Conservation (phyloP, 2,797 vertebrate genomes). For the Neosilurus hyrtlii region DNA sequence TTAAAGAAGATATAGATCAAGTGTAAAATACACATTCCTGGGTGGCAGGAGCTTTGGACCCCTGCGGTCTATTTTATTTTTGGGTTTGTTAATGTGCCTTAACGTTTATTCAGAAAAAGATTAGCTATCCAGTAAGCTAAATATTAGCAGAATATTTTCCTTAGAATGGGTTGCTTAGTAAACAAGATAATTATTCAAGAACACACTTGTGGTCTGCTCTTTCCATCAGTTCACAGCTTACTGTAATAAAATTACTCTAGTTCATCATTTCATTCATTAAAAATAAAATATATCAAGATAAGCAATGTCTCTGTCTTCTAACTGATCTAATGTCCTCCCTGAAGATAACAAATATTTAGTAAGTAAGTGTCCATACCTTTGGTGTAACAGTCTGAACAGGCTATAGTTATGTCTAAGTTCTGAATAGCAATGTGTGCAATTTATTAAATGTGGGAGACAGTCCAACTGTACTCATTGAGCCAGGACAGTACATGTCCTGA, state of each 20-base stretch:
- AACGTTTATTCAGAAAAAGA: neutral
- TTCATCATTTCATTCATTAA: neutral
- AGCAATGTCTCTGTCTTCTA: neutral
- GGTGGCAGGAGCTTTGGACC: no score
- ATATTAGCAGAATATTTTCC: neutral
- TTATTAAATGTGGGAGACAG: constrained; percentile 1
- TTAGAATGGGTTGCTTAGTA: neutral
- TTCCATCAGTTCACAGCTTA: neutral
- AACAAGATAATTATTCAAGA: neutral
- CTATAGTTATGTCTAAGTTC: neutral
- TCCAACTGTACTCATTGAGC: constrained; percentile 13
- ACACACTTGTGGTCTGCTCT: neutral
- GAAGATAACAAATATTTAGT: neutral
- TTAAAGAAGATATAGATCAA: no score
- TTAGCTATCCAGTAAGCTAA: neutral
- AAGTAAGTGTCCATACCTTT: neutral
- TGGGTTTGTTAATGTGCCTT: neutral
- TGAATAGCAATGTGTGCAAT: constrained; percentile 2
- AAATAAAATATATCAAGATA: neutral
- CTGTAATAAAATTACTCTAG: neutral
- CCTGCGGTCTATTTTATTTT: no score
- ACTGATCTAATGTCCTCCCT: neutral
- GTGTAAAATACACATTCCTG: no score
- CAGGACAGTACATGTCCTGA: constrained; percentile 10
- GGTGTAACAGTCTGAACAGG: neutral